phyloP scores from a whole-genome alignment of 2,113 vertebrate species.

The Cnemophilus loriae region DNA sequence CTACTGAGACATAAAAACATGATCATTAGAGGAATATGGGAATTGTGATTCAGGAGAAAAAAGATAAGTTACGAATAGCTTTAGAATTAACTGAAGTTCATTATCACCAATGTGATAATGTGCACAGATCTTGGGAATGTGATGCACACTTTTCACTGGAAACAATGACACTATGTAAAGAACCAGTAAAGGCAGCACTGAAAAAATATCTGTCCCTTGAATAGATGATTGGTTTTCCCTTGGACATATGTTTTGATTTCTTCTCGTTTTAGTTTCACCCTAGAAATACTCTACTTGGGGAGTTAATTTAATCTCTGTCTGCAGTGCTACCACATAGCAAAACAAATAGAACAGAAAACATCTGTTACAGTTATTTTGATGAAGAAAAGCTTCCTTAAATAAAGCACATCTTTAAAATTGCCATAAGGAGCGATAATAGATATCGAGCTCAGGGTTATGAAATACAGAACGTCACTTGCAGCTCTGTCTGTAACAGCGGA shows the following conservation, averaged over 20 bases:
- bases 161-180: neutral
- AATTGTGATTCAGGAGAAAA: neutral
- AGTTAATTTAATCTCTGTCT: constrained; percentile 34
- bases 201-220: neutral
- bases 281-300: neutral
- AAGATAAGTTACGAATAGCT: neutral
- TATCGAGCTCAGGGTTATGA: neutral
- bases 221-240: neutral
- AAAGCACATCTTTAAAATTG: constrained; percentile 40
- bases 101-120: neutral
- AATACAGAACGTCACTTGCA: neutral
- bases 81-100: neutral
- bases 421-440: constrained; percentile 16
- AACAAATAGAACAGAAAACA: constrained; percentile 40
- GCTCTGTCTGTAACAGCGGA: neutral
- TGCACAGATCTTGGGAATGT: neutral
- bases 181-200: neutral
- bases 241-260: neutral
- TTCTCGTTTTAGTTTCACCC: neutral
- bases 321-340: neutral
- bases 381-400: constrained; percentile 49
- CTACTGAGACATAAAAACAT: neutral
- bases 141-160: neutral
- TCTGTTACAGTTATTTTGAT: constrained; percentile 8
- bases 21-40: neutral